phyloP scores from a whole-genome alignment of 2,113 vertebrate species.

The Garra rufa region DNA sequence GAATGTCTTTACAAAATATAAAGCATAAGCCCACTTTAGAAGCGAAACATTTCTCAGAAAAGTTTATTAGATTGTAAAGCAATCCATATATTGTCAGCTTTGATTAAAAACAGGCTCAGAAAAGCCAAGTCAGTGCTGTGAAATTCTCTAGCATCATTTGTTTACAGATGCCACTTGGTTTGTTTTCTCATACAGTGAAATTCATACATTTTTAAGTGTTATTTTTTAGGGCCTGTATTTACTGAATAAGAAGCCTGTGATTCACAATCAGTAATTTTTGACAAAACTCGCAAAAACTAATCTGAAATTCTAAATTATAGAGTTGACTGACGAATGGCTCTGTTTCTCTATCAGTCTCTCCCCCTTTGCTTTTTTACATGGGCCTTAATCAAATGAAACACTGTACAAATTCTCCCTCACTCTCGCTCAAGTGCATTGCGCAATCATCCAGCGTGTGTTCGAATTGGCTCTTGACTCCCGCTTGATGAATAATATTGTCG shows the following conservation, averaged over 20 bases:
- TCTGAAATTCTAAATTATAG: background rate
- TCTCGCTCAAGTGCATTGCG: conserved; percentile 68
- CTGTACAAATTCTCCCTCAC: background rate
- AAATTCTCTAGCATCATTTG: background rate
- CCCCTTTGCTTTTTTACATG: background rate
- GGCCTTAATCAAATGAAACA: background rate
- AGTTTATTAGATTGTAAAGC: background rate
- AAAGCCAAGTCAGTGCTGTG: background rate
- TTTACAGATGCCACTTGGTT: background rate
- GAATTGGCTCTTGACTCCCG: conserved; percentile 89
- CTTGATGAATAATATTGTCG: conserved; percentile 86
- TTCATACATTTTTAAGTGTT: background rate
- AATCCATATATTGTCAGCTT: background rate
- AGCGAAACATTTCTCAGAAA: background rate
- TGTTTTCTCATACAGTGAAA: background rate
- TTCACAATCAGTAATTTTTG: conserved; percentile 3
- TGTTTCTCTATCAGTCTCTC: conserved; percentile 6
- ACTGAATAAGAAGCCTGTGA: background rate
- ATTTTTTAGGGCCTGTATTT: background rate
- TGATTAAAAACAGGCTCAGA: background rate
- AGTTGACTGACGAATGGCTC: background rate
- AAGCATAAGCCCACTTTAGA: background rate
- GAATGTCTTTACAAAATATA: background rate
- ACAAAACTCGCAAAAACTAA: background rate
- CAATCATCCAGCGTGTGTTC: conserved; percentile 82